Conservation (phyloP, 2,113 vertebrate genomes). For the Gnathonemus echidnorhynchus region DNA sequence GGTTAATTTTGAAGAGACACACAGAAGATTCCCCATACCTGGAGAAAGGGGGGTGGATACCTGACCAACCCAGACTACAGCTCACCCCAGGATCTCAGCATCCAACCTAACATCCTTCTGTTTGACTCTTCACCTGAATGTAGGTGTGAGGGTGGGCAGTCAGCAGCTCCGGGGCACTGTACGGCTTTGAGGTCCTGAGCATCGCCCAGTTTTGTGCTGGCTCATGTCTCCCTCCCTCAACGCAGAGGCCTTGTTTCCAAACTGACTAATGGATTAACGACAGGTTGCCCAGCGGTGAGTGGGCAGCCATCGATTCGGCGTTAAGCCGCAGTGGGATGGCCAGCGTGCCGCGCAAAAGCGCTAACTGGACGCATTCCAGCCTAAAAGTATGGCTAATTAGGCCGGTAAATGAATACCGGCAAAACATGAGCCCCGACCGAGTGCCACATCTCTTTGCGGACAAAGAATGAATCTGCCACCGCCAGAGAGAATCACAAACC, state of each 20-base stretch:
- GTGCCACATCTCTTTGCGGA: neutral
- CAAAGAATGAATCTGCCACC: neutral
- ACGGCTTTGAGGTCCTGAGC: neutral
- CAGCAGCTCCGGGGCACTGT: neutral
- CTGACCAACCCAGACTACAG: neutral
- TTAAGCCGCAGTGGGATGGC: neutral
- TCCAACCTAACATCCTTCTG: neutral
- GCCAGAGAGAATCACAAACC: neutral
- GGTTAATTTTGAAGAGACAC: neutral
- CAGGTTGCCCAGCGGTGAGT: neutral
- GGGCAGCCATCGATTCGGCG: neutral
- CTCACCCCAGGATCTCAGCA: neutral
- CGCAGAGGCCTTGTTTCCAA: neutral
- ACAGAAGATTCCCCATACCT: neutral
- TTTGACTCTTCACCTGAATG: neutral
- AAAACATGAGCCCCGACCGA: neutral
- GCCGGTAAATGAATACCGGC: neutral
- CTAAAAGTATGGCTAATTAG: neutral
- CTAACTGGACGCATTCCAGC: neutral
- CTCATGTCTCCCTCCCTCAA: neutral
- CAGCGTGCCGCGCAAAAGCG: neutral
- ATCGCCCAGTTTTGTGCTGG: neutral
- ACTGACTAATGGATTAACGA: neutral
- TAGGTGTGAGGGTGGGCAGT: neutral
- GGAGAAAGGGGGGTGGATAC: neutral